These are phyloP conservation scores for Drosophila chauvacae DNA, from an alignment of 1,140 invertebrate genomes.

Conservation along the genomic window DNA sequence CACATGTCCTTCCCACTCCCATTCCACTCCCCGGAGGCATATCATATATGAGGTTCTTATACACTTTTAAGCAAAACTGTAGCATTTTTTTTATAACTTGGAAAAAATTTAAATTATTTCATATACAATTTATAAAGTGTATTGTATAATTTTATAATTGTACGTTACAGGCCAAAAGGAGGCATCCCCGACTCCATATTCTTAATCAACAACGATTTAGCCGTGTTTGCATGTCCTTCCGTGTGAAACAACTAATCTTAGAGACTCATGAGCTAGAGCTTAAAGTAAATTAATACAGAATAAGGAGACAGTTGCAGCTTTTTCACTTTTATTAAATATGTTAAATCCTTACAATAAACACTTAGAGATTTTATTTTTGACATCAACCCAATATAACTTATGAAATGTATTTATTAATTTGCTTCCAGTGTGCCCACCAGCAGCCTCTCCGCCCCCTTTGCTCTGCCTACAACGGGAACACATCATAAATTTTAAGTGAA, in stretches of 20 bases:
- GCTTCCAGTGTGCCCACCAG: neutral
- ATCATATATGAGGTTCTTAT: conserved; percentile 14
- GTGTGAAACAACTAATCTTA: no score
- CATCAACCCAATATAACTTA: neutral
- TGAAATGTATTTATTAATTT: neutral
- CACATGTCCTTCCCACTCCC: conserved; percentile 37
- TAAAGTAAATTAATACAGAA: no score
- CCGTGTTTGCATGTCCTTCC: no score
- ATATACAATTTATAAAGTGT: neutral
- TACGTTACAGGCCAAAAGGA: no score
- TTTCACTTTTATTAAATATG: no score
- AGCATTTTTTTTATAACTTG: no score
- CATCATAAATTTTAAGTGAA: conserved; percentile 82
- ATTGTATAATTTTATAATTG: no score
- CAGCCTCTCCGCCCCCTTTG: conserved; percentile 5
- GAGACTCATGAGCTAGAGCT: no score
- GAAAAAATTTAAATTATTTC: neutral
- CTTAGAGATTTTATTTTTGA: neutral
- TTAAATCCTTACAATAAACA: no score
- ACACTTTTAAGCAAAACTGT: neutral
- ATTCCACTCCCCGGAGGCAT: conserved; percentile 24
- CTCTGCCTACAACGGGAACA: conserved; percentile 36
- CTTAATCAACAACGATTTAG: no score
- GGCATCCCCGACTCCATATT: no score
- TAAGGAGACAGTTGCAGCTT: no score